A percentile compares a stretch with the other conserved stretches of the same genome.
Conservation (phyloP, 2,888 invertebrate species). For the Amorpha juglandis region DNA sequence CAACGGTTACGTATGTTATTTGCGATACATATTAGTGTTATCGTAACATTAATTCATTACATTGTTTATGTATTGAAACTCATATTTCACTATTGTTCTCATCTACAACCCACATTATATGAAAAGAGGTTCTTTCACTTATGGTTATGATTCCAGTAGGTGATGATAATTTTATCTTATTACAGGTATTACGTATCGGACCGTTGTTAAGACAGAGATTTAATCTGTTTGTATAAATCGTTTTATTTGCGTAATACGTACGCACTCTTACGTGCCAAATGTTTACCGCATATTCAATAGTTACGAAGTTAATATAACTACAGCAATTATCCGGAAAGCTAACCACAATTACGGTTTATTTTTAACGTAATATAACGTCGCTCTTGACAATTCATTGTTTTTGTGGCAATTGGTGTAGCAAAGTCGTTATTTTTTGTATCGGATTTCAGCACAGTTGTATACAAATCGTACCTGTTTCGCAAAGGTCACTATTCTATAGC, state of each 20-base stretch:
- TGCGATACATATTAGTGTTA: background rate
- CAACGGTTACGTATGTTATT: no score
- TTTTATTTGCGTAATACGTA: constrained; percentile 26
- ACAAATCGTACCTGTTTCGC: constrained; percentile 41
- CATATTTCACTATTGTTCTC: background rate
- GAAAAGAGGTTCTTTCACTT: constrained; percentile 53
- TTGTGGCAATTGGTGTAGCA: constrained; percentile 16
- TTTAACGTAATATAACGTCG: constrained; percentile 12
- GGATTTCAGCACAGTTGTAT: constrained; percentile 28
- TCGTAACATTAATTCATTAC: constrained; percentile 1
- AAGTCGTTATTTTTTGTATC: constrained; percentile 18
- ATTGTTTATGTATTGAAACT: constrained; percentile 29
- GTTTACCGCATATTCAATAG: constrained; percentile 1
- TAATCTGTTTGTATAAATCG: constrained; percentile 29
- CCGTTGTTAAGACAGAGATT: constrained; percentile 29
- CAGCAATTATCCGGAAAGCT: background rate
- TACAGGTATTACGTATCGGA: constrained; percentile 55
- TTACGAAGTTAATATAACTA: background rate
- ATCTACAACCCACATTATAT: constrained; percentile 4
- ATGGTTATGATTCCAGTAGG: constrained; percentile 56
- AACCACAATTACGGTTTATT: constrained; percentile 5
- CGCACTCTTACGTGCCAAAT: background rate
- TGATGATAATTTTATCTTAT: constrained; percentile 54
- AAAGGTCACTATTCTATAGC: constrained; percentile 47
- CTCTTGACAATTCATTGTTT: constrained; percentile 17